These are phyloP conservation scores for Bursaphelenchus mucronatus DNA, from an alignment of 1,140 invertebrate species.

Conservation along the genomic window DNA sequence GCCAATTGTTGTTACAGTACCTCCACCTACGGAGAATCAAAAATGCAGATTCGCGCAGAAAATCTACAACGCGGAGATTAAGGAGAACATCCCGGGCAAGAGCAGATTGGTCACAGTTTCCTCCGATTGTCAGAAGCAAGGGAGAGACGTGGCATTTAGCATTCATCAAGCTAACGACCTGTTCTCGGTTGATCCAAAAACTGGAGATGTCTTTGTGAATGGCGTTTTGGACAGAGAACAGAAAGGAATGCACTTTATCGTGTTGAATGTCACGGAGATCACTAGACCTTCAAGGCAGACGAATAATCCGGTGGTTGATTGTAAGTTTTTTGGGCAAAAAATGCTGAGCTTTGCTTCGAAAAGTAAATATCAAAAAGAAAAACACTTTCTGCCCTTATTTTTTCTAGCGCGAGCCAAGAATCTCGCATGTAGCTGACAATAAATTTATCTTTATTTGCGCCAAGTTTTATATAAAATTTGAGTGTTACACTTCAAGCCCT, in stretches of 20 bases:
- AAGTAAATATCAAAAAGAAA: no score
- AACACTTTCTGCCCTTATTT: no score
- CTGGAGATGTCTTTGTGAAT: slow-evolving; percentile 46
- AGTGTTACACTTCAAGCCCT: no score
- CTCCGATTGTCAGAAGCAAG: slow-evolving; percentile 17
- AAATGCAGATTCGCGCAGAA: slow-evolving; percentile 45
- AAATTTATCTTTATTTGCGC: slow-evolving; percentile 9
- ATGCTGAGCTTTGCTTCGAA: neutral
- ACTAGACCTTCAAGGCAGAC: slow-evolving; percentile 18
- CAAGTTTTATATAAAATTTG: no score
- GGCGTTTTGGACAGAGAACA: slow-evolving; percentile 49
- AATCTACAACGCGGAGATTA: slow-evolving; percentile 48
- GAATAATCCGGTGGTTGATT: slow-evolving; percentile 46
- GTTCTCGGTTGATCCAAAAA: slow-evolving; percentile 50
- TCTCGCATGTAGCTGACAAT: slow-evolving; percentile 9
- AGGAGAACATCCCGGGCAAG: slow-evolving; percentile 40
- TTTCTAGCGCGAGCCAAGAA: neutral
- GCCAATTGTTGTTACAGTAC: slow-evolving; percentile 35
- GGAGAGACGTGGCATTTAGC: neutral
- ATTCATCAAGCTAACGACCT: slow-evolving; percentile 39
- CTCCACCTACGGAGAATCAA: slow-evolving; percentile 21
- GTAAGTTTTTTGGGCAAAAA: slow-evolving; percentile 38
- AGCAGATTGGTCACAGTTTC: slow-evolving; percentile 33
- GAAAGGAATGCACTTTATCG: slow-evolving; percentile 45
- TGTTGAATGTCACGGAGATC: slow-evolving; percentile 45